phyloP scores from a whole-genome alignment of 2,797 vertebrate species.

The Meda fulgida region DNA sequence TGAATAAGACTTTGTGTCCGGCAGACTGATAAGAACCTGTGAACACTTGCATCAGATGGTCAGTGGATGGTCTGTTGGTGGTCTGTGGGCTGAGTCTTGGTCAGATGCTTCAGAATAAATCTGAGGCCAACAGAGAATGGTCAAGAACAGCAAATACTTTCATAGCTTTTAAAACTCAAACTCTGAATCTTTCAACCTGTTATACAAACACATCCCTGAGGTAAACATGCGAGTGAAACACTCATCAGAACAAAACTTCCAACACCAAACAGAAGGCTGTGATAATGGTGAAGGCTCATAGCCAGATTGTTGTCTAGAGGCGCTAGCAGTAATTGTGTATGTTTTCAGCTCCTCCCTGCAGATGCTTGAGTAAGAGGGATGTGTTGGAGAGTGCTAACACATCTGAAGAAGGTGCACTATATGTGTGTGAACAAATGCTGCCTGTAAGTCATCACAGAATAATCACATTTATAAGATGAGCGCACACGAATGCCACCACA shows the following conservation, averaged over 20 bases:
- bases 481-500: background rate
- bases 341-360: constrained; percentile 33
- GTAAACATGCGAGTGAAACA: background rate
- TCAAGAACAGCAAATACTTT: background rate
- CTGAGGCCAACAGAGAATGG: background rate
- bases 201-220: constrained; percentile 25
- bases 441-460: constrained; percentile 12
- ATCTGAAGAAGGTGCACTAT: constrained; percentile 5
- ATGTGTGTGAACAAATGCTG: constrained; percentile 18
- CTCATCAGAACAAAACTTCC: constrained; percentile 10
- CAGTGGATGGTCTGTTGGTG: constrained; percentile 15
- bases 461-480: constrained; percentile 16
- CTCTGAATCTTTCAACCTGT: constrained; percentile 6
- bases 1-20: constrained; percentile 16
- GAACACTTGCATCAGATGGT: constrained; percentile 34
- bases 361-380: constrained; percentile 31
- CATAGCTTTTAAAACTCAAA: background rate
- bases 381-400: constrained; percentile 29
- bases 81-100: constrained; percentile 27
- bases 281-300: constrained; percentile 23
- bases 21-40: constrained; percentile 15
- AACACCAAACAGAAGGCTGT: constrained; percentile 15
- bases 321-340: background rate
- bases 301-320: constrained; percentile 35
- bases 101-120: constrained; percentile 21